These are phyloP conservation scores for Luidia sarsii DNA, from an alignment of 53 echinoderm and acorn worm species.

Conservation along the genomic window DNA sequence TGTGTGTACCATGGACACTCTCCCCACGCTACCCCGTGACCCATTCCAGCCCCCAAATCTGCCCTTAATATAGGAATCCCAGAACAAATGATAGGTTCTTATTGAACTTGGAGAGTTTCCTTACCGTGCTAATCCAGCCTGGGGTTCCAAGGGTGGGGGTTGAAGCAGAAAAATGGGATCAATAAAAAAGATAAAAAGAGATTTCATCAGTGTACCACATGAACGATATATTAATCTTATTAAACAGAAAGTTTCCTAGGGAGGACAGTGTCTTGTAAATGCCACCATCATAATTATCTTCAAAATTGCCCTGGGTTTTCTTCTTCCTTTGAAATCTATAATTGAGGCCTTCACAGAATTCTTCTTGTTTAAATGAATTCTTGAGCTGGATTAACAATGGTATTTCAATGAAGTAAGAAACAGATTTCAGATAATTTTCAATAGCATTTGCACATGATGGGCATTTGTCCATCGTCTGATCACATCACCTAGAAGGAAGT, in stretches of 20 bases:
- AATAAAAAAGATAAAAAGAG: too few relatives aligned
- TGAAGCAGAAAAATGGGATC: too few relatives aligned
- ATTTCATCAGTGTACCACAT: too few relatives aligned
- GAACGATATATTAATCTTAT: too few relatives aligned
- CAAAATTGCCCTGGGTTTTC: slow-evolving; percentile 28
- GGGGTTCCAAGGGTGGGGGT: too few relatives aligned
- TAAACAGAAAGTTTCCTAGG: not conserved
- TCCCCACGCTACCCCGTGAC: too few relatives aligned
- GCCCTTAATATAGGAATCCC: too few relatives aligned
- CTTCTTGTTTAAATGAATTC: slow-evolving; percentile 8
- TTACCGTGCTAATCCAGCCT: too few relatives aligned
- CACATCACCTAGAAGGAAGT: not conserved
- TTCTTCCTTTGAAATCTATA: slow-evolving; percentile 44
- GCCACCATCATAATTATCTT: slow-evolving; percentile 56
- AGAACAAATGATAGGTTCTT: too few relatives aligned
- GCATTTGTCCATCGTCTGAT: not conserved
- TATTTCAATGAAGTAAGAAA: slow-evolving; percentile 44
- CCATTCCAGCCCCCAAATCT: too few relatives aligned
- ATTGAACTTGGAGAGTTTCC: too few relatives aligned
- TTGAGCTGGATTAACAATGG: slow-evolving; percentile 12
- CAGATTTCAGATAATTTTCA: slow-evolving; percentile 1
- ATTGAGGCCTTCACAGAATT: slow-evolving; percentile 25
- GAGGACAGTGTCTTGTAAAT: slow-evolving; percentile 24
- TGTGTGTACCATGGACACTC: too few relatives aligned
- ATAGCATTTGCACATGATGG: not conserved